phyloP scores from a whole-genome alignment of 2,113 vertebrate genomes.

The Prinia subflava region DNA sequence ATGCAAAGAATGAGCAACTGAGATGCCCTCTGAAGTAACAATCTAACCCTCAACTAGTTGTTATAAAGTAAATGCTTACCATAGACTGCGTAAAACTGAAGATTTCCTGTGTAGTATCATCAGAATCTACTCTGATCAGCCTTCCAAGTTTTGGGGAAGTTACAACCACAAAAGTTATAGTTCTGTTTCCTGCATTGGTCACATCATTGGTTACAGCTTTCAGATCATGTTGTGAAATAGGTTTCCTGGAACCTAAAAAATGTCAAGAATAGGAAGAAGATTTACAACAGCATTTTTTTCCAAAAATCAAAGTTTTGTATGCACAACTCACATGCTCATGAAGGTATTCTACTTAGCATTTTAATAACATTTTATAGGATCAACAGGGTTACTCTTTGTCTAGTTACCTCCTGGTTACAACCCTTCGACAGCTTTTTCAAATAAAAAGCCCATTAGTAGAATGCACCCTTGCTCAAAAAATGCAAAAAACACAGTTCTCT shows the following conservation, averaged over 20 bases:
- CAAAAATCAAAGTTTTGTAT: neutral
- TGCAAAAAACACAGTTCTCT: neutral
- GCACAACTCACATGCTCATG: neutral
- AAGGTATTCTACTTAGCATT: neutral
- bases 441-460: neutral
- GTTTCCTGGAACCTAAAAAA: constrained; percentile 75
- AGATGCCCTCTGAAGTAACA: neutral
- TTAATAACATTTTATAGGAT: neutral
- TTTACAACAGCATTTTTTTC: neutral
- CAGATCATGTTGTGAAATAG: constrained; percentile 78
- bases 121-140: constrained; percentile 69
- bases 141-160: constrained; percentile 80
- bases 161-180: constrained; percentile 75
- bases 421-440: neutral
- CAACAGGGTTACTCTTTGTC: neutral
- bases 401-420: neutral
- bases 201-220: constrained; percentile 83
- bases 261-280: neutral
- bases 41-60: neutral
- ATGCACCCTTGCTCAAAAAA: neutral
- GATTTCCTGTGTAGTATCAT: constrained; percentile 75
- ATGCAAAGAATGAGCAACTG: neutral
- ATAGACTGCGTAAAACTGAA: constrained; percentile 85
- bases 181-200: constrained; percentile 73
- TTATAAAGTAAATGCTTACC: constrained; percentile 72